phyloP scores from a whole-genome alignment of 1,140 invertebrate genomes.

The Chrysomallon squamiferum region DNA sequence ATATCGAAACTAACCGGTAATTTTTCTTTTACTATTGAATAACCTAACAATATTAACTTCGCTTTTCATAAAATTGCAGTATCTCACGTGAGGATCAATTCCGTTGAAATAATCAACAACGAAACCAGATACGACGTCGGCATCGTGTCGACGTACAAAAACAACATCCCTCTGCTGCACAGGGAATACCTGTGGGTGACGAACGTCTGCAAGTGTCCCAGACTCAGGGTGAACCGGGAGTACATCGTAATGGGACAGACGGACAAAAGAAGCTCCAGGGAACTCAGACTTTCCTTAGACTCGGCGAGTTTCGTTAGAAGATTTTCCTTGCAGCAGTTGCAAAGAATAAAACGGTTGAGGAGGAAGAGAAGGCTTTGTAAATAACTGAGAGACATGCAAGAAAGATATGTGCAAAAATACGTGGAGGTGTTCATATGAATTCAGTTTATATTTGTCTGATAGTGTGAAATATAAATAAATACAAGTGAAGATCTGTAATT shows the following conservation, averaged over 20 bases:
- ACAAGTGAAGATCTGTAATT: no score
- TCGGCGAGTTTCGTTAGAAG: constrained; percentile 14
- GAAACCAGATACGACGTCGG: constrained; percentile 22
- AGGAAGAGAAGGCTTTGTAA: constrained; percentile 1
- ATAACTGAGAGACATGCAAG: neutral
- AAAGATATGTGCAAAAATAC: no score
- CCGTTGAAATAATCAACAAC: neutral
- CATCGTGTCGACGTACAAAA: constrained; percentile 19
- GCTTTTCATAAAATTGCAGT: constrained; percentile 10
- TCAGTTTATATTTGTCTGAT: no score
- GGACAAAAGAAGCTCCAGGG: neutral
- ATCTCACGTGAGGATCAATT: constrained; percentile 1
- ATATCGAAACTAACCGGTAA: no score
- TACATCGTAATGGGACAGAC: constrained; percentile 25
- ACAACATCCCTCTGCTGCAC: constrained; percentile 7
- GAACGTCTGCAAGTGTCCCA: constrained; percentile 19
- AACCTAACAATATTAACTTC: no score
- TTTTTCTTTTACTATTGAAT: no score
- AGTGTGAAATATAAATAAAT: no score
- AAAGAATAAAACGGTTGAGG: neutral
- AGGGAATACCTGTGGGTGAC: constrained; percentile 25
- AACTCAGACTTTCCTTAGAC: constrained; percentile 9
- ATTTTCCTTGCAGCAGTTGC: constrained; percentile 5
- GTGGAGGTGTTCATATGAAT: no score
- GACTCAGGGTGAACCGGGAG: constrained; percentile 6